Evolutionary conservation across 2,797 vertebrate species (phyloP).

Genomic region (Eupleurogrammus muticus): DNA sequence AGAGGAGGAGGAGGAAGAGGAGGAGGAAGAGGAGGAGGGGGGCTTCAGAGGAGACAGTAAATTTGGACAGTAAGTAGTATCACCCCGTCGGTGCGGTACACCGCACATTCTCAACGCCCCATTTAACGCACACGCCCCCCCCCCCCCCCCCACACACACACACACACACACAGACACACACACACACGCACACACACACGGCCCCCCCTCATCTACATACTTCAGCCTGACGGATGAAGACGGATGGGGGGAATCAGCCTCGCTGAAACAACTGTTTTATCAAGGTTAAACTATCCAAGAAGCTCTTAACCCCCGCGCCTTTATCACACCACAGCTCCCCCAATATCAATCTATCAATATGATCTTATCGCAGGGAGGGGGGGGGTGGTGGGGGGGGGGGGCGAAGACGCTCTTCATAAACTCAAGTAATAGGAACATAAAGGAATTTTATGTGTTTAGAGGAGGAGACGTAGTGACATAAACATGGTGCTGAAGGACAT

Average conservation of each 20-base stretch:
- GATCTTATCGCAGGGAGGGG: constrained; percentile 76
- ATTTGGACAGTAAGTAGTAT: constrained; percentile 91
- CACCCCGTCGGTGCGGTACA: constrained; percentile 87
- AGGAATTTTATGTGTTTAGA: constrained; percentile 84
- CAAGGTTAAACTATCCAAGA: constrained; percentile 95
- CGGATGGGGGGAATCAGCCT: constrained; percentile 93
- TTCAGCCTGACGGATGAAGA: constrained; percentile 97
- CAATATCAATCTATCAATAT: constrained; percentile 88
- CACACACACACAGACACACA: too few species aligned
- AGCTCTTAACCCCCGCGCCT: constrained; percentile 86
- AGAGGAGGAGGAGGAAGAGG: constrained; percentile 65
- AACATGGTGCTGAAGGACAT: constrained; percentile 81
- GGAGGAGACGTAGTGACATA: constrained; percentile 68
- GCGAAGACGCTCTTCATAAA: constrained; percentile 78
- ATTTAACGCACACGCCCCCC: constrained; percentile 90
- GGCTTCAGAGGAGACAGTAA: constrained; percentile 84
- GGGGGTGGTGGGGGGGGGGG: constrained; percentile 39
- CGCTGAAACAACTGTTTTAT: constrained; percentile 97
- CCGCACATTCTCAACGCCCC: constrained; percentile 90
- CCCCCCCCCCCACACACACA: too few species aligned
- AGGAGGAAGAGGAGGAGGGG: constrained; percentile 58
- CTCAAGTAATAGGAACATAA: constrained; percentile 83
- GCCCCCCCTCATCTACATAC: constrained; percentile 94
- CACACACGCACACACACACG: too few species aligned
- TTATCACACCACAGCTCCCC: constrained; percentile 83